These are phyloP conservation scores for Geococcyx californianus DNA, from an alignment of 2,113 vertebrate species.

Conservation along the genomic window DNA sequence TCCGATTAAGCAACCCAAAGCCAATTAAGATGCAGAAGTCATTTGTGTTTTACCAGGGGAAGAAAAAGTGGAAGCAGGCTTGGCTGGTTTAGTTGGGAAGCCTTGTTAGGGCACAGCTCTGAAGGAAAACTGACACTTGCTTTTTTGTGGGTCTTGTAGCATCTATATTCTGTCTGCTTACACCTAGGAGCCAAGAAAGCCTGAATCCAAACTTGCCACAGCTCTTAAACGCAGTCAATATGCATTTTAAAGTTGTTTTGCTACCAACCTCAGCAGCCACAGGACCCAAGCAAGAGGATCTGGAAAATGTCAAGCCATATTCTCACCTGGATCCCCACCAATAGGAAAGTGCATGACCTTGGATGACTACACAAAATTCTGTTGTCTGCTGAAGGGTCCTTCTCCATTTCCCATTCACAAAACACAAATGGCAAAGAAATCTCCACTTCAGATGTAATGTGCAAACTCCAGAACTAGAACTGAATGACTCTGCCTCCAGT, in stretches of 20 bases:
- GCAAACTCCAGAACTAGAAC: not conserved
- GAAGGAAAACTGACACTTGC: not conserved
- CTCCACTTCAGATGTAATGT: rapidly evolving
- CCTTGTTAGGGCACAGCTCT: not conserved
- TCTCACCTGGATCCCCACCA: not conserved
- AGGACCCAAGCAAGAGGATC: not conserved
- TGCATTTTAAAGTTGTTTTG: not conserved
- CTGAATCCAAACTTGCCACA: not conserved
- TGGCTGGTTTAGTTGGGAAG: not conserved
- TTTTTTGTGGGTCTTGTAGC: not conserved
- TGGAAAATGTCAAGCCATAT: not conserved
- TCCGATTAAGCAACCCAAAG: not conserved
- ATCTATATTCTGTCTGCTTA: not conserved
- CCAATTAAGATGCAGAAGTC: not conserved
- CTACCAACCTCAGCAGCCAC: not conserved
- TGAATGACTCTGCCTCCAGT: not conserved
- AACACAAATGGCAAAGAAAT: not conserved
- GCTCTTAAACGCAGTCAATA: not conserved
- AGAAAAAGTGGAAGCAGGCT: not conserved
- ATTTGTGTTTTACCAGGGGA: not conserved
- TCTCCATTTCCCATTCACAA: not conserved
- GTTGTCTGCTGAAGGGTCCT: not conserved
- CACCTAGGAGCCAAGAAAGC: not conserved
- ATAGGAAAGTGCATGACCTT: not conserved
- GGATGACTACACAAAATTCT: not conserved